Evolutionary conservation across 2,888 invertebrate species (phyloP), one percentile per base, ranked within the genome.

Genomic region (Pseudococcus viburni): DNA sequence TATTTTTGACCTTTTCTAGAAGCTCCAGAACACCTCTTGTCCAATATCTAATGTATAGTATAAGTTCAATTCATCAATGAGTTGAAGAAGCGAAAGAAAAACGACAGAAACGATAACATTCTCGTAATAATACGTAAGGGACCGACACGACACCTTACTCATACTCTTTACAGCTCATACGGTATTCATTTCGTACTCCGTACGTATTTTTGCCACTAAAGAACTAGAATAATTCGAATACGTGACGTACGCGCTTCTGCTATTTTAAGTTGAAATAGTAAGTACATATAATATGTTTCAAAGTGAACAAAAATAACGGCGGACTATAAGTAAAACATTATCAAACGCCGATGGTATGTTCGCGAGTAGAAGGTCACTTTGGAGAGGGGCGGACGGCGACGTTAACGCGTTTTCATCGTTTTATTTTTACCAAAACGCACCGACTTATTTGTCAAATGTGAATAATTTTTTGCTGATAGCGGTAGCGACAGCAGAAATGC

Each of bases 271-370:
- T 68, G 87, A 77, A 51, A 80, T 86, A 42, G 42, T 15, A 15
- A 86, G 42, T 73, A 87, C 59, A n/a, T 59, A 59, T 59, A n/a
- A 59, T 59, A 77, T 87, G 87, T 87, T 80, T 80, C 9, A 87
- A 86, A 87, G 77, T 51, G 80, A 39, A 68, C 87, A 55, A 87
- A 87, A 87, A 87, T 87, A 87, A 87, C 87, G 87, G 51, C 33
- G 68, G 26, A 86, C 87, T 87, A 87, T 87, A 87, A 87, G 87
- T 87, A 87, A 87, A 68, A 46, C 55, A 48, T 87, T 87, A 87
- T 73, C 77, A 87, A 77, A 87, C 68, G 87, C 48, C 87, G 87
- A 87, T 87, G 87, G 87, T 87, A 87, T 87, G 87, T 55, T 87
- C 26, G 77, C 39, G 46, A 12, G 1, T 17, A 42, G 87, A 87